Conservation (phyloP, 1,140 invertebrate genomes). For the Drosophila baimaii region DNA sequence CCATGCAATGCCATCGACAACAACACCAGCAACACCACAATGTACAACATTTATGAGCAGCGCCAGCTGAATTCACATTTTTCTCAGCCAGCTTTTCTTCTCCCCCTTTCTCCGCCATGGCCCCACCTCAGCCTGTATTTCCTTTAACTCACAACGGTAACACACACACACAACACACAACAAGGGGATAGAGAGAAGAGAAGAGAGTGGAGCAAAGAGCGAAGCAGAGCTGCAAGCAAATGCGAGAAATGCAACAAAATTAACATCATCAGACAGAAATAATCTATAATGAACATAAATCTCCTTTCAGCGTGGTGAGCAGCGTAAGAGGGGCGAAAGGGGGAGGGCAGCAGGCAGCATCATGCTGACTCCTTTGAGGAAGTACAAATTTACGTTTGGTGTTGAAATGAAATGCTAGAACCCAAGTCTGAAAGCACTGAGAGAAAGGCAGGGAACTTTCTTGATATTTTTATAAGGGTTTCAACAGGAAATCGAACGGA, state of each 20-base stretch:
- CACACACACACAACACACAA: constrained; percentile 25
- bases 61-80: constrained; percentile 41
- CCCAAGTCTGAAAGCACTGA: constrained; percentile 24
- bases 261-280: constrained; percentile 84
- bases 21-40: constrained; percentile 52
- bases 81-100: background rate
- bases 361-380: constrained; percentile 69
- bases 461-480: too few relatives aligned
- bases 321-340: background rate
- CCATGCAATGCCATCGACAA: constrained; percentile 63
- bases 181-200: constrained; percentile 8
- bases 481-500: too few relatives aligned
- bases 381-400: constrained; percentile 82
- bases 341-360: constrained; percentile 16
- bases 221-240: constrained; percentile 62
- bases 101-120: constrained; percentile 14
- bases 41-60: constrained; percentile 66
- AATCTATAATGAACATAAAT: constrained; percentile 84
- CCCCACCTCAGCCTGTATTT: constrained; percentile 61
- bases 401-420: constrained; percentile 81
- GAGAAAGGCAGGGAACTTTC: background rate
- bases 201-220: constrained; percentile 7
- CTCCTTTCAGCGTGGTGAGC: constrained; percentile 60
- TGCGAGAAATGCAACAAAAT: constrained; percentile 83
- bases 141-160: constrained; percentile 39